Percentiles rank a stretch among this genome's conserved stretches.
Evolutionary conservation across 2,888 invertebrate genomes (phyloP).

Genomic region (Lasius fuliginosus): DNA sequence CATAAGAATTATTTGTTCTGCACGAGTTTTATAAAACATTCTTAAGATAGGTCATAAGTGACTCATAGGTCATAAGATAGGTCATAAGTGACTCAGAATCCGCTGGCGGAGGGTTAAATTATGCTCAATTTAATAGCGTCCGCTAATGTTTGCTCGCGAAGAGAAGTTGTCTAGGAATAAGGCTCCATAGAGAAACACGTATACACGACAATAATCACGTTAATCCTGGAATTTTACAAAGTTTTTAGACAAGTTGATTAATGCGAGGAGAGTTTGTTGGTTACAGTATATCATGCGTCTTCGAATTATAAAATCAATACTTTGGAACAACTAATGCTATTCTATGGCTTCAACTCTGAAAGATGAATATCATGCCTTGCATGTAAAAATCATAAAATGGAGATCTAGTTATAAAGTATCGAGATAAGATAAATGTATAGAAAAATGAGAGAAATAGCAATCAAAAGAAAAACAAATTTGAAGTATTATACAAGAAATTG

Average conservation of each 20-base stretch:
- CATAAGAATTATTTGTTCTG: not conserved
- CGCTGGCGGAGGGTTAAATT: constrained; percentile 16
- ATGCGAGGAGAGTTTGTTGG: not conserved
- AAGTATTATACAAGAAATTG: constrained; percentile 1
- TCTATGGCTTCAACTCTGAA: not conserved
- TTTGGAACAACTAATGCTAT: not conserved
- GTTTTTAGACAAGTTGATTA: not conserved
- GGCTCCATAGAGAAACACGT: not conserved
- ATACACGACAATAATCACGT: constrained; percentile 14
- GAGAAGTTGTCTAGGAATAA: constrained; percentile 4
- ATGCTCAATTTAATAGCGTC: constrained; percentile 60
- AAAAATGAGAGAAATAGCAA: not conserved
- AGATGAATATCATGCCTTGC: not conserved
- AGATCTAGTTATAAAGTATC: not conserved
- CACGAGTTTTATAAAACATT: not conserved
- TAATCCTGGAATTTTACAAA: not conserved
- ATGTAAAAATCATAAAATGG: not conserved
- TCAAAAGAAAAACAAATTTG: not conserved
- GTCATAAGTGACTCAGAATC: not conserved
- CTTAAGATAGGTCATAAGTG: not conserved
- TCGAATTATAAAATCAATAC: constrained; percentile 11
- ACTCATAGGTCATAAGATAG: not conserved
- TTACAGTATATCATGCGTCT: not conserved
- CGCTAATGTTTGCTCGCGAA: not conserved
- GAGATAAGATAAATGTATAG: not conserved